phyloP scores from a whole-genome alignment of 2,113 vertebrate species.

The Cryptomyrus ogoouensis region DNA sequence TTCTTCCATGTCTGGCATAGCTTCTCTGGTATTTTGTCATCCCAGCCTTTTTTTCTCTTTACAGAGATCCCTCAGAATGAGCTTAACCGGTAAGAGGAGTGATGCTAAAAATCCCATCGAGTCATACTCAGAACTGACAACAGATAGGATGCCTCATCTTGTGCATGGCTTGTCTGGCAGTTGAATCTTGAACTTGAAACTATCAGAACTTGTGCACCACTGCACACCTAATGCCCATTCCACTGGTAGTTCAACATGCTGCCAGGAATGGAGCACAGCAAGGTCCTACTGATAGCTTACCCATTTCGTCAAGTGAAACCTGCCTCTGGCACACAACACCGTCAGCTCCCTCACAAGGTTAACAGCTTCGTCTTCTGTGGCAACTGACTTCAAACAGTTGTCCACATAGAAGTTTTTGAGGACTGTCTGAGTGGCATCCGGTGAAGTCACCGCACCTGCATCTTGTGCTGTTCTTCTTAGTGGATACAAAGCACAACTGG shows the following conservation, averaged over 20 bases:
- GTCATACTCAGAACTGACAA: background rate
- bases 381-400: background rate
- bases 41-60: background rate
- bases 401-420: background rate
- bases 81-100: background rate
- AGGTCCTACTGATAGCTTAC: background rate
- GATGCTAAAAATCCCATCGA: background rate
- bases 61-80: background rate
- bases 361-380: too few relatives aligned
- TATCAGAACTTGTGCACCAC: background rate
- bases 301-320: background rate
- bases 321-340: background rate
- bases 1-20: background rate
- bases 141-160: background rate
- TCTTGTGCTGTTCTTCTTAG: background rate
- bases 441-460: background rate
- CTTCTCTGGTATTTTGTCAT: background rate
- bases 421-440: background rate
- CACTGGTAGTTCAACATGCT: background rate
- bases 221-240: background rate
- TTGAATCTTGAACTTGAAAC: background rate
- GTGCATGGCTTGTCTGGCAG: background rate
- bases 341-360: too few relatives aligned
- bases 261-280: background rate
- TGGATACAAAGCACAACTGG: background rate